phyloP scores from a whole-genome alignment of 2,888 invertebrate genomes.

The Eristalis arbustorum region DNA sequence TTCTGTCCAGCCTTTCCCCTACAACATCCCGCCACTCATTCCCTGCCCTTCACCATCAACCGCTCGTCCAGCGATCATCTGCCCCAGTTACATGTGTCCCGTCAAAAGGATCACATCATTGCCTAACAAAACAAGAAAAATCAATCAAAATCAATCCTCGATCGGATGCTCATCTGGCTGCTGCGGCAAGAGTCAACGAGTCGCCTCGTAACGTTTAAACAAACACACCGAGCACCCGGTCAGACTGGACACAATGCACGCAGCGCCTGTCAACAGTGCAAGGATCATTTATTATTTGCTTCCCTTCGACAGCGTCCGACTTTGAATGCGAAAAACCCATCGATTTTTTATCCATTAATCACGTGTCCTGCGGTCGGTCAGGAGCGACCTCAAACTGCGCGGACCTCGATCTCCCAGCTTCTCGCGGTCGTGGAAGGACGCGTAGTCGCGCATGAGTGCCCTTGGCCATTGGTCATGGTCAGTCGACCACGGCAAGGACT shows the following conservation, averaged over 20 bases:
- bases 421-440: neutral
- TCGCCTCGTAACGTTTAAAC: neutral
- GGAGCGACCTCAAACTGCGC: conserved; percentile 14
- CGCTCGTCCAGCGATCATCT: too few species aligned
- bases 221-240: conserved; percentile 29
- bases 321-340: conserved; percentile 34
- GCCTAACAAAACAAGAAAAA: neutral
- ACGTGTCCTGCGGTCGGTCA: conserved; percentile 9
- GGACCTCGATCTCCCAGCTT: neutral
- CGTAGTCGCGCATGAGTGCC: conserved; percentile 20
- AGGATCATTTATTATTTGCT: conserved; percentile 22
- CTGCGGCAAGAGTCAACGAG: conserved; percentile 15
- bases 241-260: conserved; percentile 19
- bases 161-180: neutral
- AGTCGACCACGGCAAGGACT: conserved; percentile 3
- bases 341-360: conserved; percentile 53
- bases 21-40: too few species aligned
- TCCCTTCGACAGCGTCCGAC: neutral
- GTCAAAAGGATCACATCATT: too few species aligned
- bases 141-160: neutral
- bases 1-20: too few species aligned
- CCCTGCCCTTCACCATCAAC: too few species aligned
- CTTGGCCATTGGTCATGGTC: conserved; percentile 16
- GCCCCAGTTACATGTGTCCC: too few species aligned
- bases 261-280: neutral